These are phyloP conservation scores for Brachionus calyciflorus DNA, from an alignment of 1,140 invertebrate species.

Conservation along the genomic window DNA sequence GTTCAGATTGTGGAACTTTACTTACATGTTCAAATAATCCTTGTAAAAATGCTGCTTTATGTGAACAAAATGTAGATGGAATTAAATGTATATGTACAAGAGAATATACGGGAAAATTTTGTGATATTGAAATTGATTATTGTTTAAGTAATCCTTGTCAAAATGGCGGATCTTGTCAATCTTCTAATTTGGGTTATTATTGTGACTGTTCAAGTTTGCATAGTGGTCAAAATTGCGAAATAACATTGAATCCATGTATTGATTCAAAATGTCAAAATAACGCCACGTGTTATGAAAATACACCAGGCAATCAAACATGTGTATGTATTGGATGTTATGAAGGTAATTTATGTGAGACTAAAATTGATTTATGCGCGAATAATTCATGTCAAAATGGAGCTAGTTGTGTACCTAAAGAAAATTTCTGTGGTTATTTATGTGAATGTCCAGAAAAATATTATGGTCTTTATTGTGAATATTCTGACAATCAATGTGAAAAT, in stretches of 20 bases:
- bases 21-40: conserved; percentile 68
- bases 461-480: conserved; percentile 62
- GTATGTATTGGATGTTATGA: background rate
- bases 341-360: background rate
- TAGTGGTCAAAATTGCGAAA: conserved; percentile 65
- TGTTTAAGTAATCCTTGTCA: conserved; percentile 48
- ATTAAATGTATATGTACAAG: background rate
- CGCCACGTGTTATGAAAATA: conserved; percentile 68
- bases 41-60: conserved; percentile 76
- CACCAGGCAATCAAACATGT: background rate
- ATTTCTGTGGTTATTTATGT: conserved; percentile 61
- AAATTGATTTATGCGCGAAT: background rate
- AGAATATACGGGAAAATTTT: conserved; percentile 49
- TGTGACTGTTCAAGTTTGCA: conserved; percentile 46
- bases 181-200: conserved; percentile 36
- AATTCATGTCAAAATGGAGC: background rate
- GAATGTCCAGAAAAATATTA: conserved; percentile 64
- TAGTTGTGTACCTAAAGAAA: conserved; percentile 38
- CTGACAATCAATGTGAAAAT: background rate
- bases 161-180: conserved; percentile 51
- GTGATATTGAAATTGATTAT: background rate
- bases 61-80: conserved; percentile 60
- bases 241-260: conserved; percentile 76
- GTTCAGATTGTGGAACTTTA: conserved; percentile 64
- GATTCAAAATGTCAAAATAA: conserved; percentile 81